Base-by-base conservation (phyloP, 1,140 invertebrate species). In the Trypoxylus dichotomus region DNA sequence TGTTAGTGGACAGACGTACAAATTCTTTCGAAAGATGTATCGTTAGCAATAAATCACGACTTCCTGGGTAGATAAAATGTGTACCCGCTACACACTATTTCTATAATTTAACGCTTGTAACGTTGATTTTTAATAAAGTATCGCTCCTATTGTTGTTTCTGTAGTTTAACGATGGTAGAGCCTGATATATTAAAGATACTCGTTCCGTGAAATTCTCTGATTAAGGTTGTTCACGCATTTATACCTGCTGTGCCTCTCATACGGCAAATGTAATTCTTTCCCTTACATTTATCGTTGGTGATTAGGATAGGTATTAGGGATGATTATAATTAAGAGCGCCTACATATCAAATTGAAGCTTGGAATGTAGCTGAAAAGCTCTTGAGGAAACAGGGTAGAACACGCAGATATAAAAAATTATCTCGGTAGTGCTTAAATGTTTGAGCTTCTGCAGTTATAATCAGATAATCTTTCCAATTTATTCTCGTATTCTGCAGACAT, bases 161-260 rank as follows among this genome's bases (percentile, higher is more conserved):
- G 21, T n/a, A 21, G 21, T 58, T 5, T 58, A 58, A 58, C 47
- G 47, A 58, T 21, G 15, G 15, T 5, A 19, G 15, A 19, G 21
- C 47, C 47, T 58, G 47, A 58, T 21, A 21, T 58, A 58, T 58
- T 58, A 58, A 58, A 58, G 47, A 58, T 58, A 58, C 15, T 58
- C 47, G 15, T 21, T 58, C 47, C 21, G 47, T 58, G 47, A 58
- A 58, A 58, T 58, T 21, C 15, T 58, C 15, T 58, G 47, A 58
- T 58, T 58, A 58, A 58, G 15, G 21, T 58, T 21, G 47, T 58
- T 58, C 21, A 58, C 21, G 47, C 47, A 58, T n/a, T n/a, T 58
- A 21, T 58, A 58, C 47, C 15, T 21, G 21, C 21, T 19, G 47
- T 21, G 47, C 15, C 47, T 6, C 21, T 1, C 15, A 19, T 37